Evolutionary conservation across 2,113 vertebrate genomes (phyloP).

Genomic region (Enhydra lutris): DNA sequence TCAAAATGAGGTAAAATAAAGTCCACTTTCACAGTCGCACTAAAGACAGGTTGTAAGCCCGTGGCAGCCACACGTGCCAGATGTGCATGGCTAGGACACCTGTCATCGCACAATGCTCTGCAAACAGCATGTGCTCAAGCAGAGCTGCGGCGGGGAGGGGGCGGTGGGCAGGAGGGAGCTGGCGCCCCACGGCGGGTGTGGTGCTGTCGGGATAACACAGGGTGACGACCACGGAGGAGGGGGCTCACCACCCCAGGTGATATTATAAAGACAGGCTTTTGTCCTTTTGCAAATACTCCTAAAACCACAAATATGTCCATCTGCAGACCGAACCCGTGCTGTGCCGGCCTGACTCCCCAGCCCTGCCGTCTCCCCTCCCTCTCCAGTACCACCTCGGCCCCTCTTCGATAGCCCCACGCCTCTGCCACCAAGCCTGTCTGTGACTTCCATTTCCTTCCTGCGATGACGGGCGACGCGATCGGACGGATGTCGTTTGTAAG

Average conservation of each 20-base stretch:
- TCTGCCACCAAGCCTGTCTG: background rate
- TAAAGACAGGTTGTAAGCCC: too few relatives aligned
- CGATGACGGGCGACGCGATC: too few relatives aligned
- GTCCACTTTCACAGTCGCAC: background rate
- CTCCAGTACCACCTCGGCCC: background rate
- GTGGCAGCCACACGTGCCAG: fast-evolving
- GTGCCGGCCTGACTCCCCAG: background rate
- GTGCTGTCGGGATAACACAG: too few relatives aligned
- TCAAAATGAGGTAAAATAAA: background rate
- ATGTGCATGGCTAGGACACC: background rate
- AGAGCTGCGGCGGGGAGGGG: too few relatives aligned
- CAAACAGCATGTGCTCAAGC: fast-evolving
- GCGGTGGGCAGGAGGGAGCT: fast-evolving
- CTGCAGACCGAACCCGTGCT: background rate
- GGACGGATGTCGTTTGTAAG: too few relatives aligned
- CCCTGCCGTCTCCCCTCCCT: background rate
- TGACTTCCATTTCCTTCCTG: too few relatives aligned
- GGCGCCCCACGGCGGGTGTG: fast-evolving
- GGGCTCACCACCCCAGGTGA: fast-evolving
- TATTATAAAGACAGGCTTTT: too few relatives aligned
- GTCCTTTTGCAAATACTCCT: background rate
- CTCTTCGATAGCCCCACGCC: too few relatives aligned
- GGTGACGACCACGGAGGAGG: fast-evolving
- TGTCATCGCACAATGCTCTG: background rate
- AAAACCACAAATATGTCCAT: background rate